Evolutionary conservation across 2,888 invertebrate genomes (phyloP), one percentile per base, ranked within the genome.

Genomic region (Andrena bucephala): DNA sequence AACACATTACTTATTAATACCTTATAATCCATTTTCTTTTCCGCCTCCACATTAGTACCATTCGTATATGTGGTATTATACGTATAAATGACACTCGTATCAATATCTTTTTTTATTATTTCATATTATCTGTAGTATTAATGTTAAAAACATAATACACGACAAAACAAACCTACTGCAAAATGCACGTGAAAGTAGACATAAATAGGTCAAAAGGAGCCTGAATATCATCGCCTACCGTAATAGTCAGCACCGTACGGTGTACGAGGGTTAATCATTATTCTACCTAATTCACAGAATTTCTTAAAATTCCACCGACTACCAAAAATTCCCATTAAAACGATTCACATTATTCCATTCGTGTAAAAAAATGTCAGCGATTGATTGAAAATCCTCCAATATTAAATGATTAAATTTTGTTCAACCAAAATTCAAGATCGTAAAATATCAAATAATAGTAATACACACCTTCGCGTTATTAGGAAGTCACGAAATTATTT

Each of bases 381-480:
- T 57, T 24, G 71, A 71, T 73, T 50, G 60, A 73, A 81, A 57
- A 33, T 27, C 67, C 65, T 78, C 74, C 63, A 70, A 69, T 36
- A 72, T 50, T 60, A 69, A 66, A 72, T 78, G 36, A 69, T 70
- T 74, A 81, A 78, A 67, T 70, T 68, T 68, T 57, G 57, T 16
- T 48, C 54, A 84, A 67, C 52, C 76, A 52, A 66, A 77, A 76
- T 68, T 42, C 42, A 13, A 42, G 50, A 76, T 62, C 60, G 27
- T 52, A 73, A 16, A 33, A 48, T 24, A 16, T 59, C 59, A 85
- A 78, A 63, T 52, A 65, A 59, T 74, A 50, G 10, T 69, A 85
- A 85, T 77, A 75, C 85, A 80, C 65, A 80, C 29, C 57, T 59
- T 72, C 60, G 73, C 50, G 76, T 84, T n/a, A 63, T 67, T 48